Conservation (phyloP, 1,140 invertebrate genomes). For the Meteorus sp. region DNA sequence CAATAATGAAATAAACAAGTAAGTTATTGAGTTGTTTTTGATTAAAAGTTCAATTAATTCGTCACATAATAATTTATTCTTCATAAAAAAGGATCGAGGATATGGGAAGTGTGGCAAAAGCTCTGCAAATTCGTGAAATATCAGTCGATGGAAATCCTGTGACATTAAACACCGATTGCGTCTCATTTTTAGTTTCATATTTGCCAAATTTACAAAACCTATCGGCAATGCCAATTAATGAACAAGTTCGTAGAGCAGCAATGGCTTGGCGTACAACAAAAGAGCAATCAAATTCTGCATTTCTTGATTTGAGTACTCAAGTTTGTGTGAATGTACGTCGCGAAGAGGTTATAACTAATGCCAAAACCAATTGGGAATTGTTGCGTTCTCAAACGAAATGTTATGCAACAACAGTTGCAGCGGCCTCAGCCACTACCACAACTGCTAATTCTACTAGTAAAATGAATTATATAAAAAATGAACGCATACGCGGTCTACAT, state of each 20-base stretch:
- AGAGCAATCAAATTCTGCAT: slow-evolving; percentile 69
- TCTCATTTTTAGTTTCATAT: slow-evolving; percentile 78
- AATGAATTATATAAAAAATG: slow-evolving; percentile 33
- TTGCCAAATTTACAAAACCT: slow-evolving; percentile 70
- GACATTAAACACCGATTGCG: slow-evolving; percentile 71
- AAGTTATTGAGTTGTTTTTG: slow-evolving; percentile 34
- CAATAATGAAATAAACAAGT: slow-evolving; percentile 83
- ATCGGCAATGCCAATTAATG: slow-evolving; percentile 75
- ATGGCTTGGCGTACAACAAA: slow-evolving; percentile 76
- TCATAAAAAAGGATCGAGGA: slow-evolving; percentile 71
- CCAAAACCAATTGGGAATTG: slow-evolving; percentile 79
- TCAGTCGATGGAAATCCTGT: slow-evolving; percentile 87
- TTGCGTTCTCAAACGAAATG: slow-evolving; percentile 68
- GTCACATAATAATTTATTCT: background rate
- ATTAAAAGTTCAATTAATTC: slow-evolving; percentile 15
- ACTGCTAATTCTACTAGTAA: slow-evolving; percentile 33
- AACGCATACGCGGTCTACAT: slow-evolving; percentile 36
- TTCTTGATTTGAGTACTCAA: slow-evolving; percentile 68
- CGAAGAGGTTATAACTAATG: slow-evolving; percentile 80
- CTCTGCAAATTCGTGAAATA: slow-evolving; percentile 74
- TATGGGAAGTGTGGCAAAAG: slow-evolving; percentile 75
- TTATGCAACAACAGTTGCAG: no score
- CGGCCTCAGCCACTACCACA: no score
- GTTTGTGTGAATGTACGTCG: slow-evolving; percentile 67
- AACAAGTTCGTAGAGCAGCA: slow-evolving; percentile 73